phyloP scores from a whole-genome alignment of 2,797 vertebrate species.

The Halcyon chelicuti region DNA sequence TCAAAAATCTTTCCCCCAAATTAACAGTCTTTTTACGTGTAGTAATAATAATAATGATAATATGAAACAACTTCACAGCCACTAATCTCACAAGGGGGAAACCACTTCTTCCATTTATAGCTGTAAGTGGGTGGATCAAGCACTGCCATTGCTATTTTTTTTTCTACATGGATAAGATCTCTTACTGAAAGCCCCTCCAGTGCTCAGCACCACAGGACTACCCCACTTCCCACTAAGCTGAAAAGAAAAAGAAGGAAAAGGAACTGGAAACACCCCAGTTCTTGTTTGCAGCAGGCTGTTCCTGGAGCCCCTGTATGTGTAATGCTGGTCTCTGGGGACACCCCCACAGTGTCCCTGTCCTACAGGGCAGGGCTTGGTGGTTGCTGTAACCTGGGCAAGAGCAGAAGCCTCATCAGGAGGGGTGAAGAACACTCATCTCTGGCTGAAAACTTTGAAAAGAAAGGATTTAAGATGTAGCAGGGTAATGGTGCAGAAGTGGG shows the following conservation, averaged over 20 bases:
- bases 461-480: neutral
- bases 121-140: neutral
- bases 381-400: neutral
- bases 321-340: neutral
- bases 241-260: neutral
- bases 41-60: neutral
- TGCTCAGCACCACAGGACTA: neutral
- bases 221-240: neutral
- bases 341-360: fast-evolving
- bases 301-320: neutral
- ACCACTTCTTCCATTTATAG: neutral
- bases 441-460: neutral
- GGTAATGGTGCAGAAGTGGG: neutral
- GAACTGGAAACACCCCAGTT: neutral
- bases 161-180: neutral
- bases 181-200: neutral
- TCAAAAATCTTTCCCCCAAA: neutral
- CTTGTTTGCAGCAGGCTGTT: neutral
- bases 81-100: neutral
- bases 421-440: neutral
- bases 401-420: neutral
- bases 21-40: neutral
- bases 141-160: neutral
- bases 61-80: neutral
- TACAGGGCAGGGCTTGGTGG: neutral